phyloP scores from a whole-genome alignment of 2,113 vertebrate species.

The Mobula birostris region DNA sequence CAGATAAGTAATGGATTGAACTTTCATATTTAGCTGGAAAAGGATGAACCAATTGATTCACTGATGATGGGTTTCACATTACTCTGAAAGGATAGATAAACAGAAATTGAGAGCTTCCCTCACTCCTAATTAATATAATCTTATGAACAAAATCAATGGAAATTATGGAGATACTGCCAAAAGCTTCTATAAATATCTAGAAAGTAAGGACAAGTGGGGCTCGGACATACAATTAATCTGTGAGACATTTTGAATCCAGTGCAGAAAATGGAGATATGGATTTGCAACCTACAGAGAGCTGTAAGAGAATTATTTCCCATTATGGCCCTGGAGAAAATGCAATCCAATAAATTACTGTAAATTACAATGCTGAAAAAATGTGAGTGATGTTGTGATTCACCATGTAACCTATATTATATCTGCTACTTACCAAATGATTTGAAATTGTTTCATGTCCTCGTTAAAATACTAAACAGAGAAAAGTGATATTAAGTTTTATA shows the following conservation, averaged over 20 bases:
- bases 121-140: not conserved
- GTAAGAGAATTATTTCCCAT: not conserved
- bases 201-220: not conserved
- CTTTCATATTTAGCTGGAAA: not conserved
- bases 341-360: not conserved
- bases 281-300: not conserved
- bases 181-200: not conserved
- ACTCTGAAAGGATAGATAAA: not conserved
- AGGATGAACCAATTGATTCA: not conserved
- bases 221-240: not conserved
- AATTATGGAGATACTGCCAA: not conserved
- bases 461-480: not conserved
- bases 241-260: not conserved
- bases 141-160: not conserved
- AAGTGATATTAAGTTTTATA: not conserved
- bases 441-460: not conserved
- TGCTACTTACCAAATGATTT: not conserved
- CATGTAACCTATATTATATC: not conserved
- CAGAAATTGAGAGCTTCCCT: not conserved
- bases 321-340: not conserved
- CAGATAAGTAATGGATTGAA: not conserved
- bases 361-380: not conserved
- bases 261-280: not conserved
- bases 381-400: not conserved
- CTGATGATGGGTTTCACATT: not conserved